Base-by-base conservation (phyloP, 2,888 invertebrate genomes). In the Drosophila helvetica region DNA sequence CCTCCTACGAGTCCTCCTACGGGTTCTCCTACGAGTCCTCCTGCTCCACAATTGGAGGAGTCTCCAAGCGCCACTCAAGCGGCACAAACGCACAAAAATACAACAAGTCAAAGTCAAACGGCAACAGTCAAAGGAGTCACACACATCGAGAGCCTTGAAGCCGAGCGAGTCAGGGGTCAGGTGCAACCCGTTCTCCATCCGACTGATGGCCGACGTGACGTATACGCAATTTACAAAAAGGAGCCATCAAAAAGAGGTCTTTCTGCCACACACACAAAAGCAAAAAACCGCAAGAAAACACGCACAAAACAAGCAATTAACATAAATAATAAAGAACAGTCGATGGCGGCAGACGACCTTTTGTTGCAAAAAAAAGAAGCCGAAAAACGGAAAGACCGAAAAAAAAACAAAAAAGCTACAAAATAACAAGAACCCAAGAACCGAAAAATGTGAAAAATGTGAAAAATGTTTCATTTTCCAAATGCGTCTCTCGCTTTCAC, bases 241-340 rank as follows among this genome's bases (percentile, higher is more conserved):
- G 52, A 38, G 38, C 19, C 9, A 18, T 18, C 54, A 17, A 57
- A 69, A 51, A 54, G 51, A 61, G 38, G 38, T 15, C 15, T 38
- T 6, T 15, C 38, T 38, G 15, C 38, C 38, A 52, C 69, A 57
- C 64, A 58, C 42, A 22, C 17, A 57, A n/a, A 19, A n/a, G 5
- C 8, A 51, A 51, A 73, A 57, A 74, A 62, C 61, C 70, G 69
- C 75, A 74, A 55, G 58, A 58, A 65, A 63, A 79, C 74, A 71
- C 47, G 70, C 74, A 76, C 71, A 79, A 84, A 78, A 79, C 85
- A 79, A 81, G 79, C 81, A 88, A 86, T 86, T 86, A 88, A 86
- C 76, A 77, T 75, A 76, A 75, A 84, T 78, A 84, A 84, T 77
- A 80, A 67, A 77, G 77, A 77, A 77, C 62, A 61, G 38, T 7